These are phyloP conservation scores for Balaeniceps rex DNA, from an alignment of 2,113 vertebrate species.

Conservation along the genomic window DNA sequence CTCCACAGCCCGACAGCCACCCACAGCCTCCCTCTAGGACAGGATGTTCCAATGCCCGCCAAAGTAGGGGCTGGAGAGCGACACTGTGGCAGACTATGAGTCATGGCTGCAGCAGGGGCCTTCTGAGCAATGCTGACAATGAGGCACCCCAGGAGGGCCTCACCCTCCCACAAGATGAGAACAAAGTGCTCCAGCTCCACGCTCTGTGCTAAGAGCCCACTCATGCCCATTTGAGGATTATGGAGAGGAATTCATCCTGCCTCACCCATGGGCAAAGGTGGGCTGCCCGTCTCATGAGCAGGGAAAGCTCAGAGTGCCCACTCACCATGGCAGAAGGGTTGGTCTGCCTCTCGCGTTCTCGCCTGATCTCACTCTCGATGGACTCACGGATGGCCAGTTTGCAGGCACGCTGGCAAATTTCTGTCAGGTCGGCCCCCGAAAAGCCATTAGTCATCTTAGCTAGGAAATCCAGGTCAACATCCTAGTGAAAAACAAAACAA, in stretches of 20 bases:
- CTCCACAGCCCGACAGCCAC: not conserved
- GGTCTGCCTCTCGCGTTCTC: conserved; percentile 91
- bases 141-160: not conserved
- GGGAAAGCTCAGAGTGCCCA: not conserved
- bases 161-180: not conserved
- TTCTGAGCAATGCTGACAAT: not conserved
- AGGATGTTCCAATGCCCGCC: not conserved
- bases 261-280: not conserved
- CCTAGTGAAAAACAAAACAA: conserved; percentile 72
- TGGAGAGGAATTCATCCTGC: not conserved
- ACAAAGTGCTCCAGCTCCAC: not conserved
- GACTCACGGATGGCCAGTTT: conserved; percentile 94
- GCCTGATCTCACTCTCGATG: conserved; percentile 91
- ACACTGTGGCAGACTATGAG: not conserved
- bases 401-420: conserved; percentile 94
- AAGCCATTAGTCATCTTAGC: conserved; percentile 97
- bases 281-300: not conserved
- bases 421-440: conserved; percentile 92
- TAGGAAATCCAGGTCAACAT: conserved; percentile 91
- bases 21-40: not conserved
- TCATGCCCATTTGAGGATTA: not conserved
- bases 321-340: conserved; percentile 94
- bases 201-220: not conserved
- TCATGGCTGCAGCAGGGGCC: not conserved
- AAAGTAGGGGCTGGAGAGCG: not conserved